Conservation (phyloP, 2,888 invertebrate species). For the Zaprionus bogoriensis region DNA sequence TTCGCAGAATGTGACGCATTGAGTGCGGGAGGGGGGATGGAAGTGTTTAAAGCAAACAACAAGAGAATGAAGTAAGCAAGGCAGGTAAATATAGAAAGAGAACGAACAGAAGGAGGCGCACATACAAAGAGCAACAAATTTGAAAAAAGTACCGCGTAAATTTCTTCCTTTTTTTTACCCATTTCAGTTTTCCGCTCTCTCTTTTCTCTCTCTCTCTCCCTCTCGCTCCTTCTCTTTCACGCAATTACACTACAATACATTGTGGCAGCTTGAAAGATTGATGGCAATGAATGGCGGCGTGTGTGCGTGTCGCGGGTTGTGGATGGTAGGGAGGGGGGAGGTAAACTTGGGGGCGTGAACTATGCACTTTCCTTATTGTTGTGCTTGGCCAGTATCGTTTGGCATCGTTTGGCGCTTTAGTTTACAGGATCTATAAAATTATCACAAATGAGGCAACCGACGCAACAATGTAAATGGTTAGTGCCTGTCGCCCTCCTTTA, state of each 20-base stretch:
- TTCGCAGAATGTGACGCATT: constrained; percentile 6
- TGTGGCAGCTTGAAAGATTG: constrained; percentile 46
- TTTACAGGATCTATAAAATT: constrained; percentile 68
- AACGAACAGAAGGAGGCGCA: constrained; percentile 1
- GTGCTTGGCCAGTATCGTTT: constrained; percentile 26
- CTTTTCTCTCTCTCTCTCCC: background rate
- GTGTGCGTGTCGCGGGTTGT: background rate
- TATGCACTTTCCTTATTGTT: constrained; percentile 40
- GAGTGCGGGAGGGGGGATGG: background rate
- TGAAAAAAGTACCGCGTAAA: constrained; percentile 26
- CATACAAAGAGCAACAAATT: constrained; percentile 42
- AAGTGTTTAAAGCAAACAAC: constrained; percentile 34
- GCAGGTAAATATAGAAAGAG: constrained; percentile 19
- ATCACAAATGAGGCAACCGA: constrained; percentile 52
- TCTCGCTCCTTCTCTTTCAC: background rate
- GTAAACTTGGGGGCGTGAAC: constrained; percentile 11
- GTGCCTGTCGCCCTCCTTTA: background rate
- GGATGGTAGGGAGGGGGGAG: background rate
- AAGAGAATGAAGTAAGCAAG: constrained; percentile 18
- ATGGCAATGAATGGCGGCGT: constrained; percentile 27
- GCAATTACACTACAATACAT: constrained; percentile 40
- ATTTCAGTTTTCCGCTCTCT: background rate
- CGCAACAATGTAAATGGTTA: constrained; percentile 56
- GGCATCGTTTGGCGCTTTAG: constrained; percentile 60
- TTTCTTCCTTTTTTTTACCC: background rate